phyloP scores from a whole-genome alignment of 23 tunicate species.

The Styela clava region DNA sequence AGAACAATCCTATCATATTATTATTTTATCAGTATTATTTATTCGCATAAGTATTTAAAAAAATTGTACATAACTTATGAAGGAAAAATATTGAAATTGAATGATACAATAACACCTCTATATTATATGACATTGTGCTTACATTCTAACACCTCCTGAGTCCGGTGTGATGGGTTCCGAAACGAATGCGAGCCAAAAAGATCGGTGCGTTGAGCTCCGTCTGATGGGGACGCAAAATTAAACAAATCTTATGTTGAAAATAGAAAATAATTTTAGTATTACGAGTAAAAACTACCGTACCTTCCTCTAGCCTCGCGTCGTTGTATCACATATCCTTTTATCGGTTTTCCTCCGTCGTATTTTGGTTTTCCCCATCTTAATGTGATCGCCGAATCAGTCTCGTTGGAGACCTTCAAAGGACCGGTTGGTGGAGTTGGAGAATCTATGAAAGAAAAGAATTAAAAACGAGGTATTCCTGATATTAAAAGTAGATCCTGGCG shows the following conservation, averaged over 20 bases:
- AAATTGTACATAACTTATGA: no score
- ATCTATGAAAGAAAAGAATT: slow-evolving; percentile 32
- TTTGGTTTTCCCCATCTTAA: slow-evolving; percentile 58
- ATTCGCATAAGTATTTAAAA: no score
- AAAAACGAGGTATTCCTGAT: background rate
- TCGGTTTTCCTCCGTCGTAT: slow-evolving; percentile 39
- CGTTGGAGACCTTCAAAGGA: slow-evolving; percentile 43
- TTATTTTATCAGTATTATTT: no score
- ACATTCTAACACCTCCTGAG: background rate
- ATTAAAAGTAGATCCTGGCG: no score
- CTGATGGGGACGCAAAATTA: background rate
- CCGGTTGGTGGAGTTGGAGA: slow-evolving; percentile 78
- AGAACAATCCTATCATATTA: no score
- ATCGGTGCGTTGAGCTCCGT: background rate
- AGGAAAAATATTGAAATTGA: no score
- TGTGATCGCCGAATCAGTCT: slow-evolving; percentile 12
- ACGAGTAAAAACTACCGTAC: no score
- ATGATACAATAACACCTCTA: background rate
- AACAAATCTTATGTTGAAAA: no score
- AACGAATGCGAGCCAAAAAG: background rate
- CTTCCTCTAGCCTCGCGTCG: slow-evolving; percentile 92
- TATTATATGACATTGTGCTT: background rate
- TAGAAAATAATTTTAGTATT: no score
- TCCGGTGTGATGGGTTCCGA: background rate
- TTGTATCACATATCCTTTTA: slow-evolving; percentile 60